These are phyloP conservation scores for Nebria brevicollis DNA, from an alignment of 2,888 invertebrate genomes.

Conservation along the genomic window DNA sequence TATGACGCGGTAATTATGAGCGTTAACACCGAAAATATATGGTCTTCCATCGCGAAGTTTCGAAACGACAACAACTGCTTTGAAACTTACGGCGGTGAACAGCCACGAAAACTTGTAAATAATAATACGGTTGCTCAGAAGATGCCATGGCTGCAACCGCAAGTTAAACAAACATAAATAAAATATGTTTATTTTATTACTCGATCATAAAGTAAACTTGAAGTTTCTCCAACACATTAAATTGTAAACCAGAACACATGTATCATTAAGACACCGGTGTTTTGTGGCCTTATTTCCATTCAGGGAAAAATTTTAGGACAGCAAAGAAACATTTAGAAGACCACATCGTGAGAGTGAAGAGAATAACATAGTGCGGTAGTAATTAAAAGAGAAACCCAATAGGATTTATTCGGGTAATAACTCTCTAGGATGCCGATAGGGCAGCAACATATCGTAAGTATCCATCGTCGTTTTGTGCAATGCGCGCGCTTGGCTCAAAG, in stretches of 20 bases:
- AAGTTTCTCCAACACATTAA: neutral
- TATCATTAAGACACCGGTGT: neutral
- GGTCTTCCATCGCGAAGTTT: neutral
- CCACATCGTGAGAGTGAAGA: slow-evolving; percentile 22
- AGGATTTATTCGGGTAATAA: slow-evolving; percentile 36
- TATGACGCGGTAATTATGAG: slow-evolving; percentile 19
- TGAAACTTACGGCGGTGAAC: slow-evolving; percentile 6
- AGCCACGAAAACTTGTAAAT: slow-evolving; percentile 10
- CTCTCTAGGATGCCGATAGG: slow-evolving; percentile 33
- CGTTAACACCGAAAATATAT: slow-evolving; percentile 11
- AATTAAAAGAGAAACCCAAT: slow-evolving; percentile 32
- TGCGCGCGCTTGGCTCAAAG: slow-evolving; percentile 9
- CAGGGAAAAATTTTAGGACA: neutral
- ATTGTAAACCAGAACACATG: neutral
- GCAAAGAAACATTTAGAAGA: neutral
- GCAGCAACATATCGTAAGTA: slow-evolving; percentile 13
- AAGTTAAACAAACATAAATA: neutral
- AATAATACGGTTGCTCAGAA: slow-evolving; percentile 9
- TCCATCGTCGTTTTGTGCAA: neutral
- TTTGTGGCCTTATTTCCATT: neutral
- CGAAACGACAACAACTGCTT: slow-evolving; percentile 5
- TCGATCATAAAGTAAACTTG: neutral
- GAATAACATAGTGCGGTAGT: slow-evolving; percentile 14
- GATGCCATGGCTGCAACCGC: neutral
- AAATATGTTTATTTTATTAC: neutral